These are phyloP conservation scores for Luperina nickerlii DNA, from an alignment of 2,888 invertebrate species.

Conservation along the genomic window DNA sequence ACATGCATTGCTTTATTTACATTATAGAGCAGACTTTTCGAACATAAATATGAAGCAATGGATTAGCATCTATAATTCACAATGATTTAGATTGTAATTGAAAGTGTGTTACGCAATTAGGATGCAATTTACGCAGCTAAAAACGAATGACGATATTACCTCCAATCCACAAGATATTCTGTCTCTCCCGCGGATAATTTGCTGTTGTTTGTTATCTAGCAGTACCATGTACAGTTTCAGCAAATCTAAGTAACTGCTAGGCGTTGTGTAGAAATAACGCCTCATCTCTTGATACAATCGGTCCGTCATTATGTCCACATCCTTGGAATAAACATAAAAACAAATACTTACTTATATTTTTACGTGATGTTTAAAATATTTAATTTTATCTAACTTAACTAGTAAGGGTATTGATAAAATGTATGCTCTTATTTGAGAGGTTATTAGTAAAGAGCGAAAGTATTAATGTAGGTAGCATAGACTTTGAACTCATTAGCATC, in stretches of 20 bases:
- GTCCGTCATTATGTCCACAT: conserved; percentile 94
- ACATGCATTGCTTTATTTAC: no score
- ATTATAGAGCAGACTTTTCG: no score
- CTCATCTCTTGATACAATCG: conserved; percentile 95
- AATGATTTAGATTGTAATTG: no score
- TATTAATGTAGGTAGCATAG: not conserved
- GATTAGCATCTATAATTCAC: no score
- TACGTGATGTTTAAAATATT: not conserved
- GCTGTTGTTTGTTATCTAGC: conserved; percentile 92
- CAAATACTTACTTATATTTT: not conserved
- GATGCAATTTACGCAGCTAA: not conserved
- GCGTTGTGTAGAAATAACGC: conserved; percentile 96
- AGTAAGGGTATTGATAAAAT: not conserved
- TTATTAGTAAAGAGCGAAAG: not conserved
- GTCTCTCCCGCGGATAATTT: conserved; percentile 92
- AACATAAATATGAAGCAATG: no score
- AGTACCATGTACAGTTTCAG: conserved; percentile 94
- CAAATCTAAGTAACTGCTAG: conserved; percentile 96
- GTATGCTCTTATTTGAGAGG: no score
- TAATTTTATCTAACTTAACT: not conserved
- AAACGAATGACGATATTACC: conserved; percentile 23
- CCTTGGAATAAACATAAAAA: conserved; percentile 83
- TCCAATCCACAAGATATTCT: conserved; percentile 94
- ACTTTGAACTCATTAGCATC: not conserved
- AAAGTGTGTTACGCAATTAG: no score